Evolutionary conservation across 35 echinoderm and acorn worm genomes (phyloP), one percentile per base, ranked within the genome.

Genomic region (Lytechinus variegatus): DNA sequence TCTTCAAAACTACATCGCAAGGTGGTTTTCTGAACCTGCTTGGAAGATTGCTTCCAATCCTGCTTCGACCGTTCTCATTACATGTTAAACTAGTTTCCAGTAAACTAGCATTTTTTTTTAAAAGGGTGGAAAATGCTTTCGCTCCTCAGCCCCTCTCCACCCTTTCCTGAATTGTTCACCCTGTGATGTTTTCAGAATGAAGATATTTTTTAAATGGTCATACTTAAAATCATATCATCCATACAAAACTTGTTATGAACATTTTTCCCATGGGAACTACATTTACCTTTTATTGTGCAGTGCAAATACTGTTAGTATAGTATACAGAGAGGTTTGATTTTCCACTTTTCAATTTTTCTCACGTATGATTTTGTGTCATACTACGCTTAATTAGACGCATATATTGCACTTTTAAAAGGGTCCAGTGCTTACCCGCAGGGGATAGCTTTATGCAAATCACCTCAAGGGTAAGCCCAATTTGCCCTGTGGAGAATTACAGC

Each of bases 331-430:
- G 66, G 66, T 24, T 79, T n/a, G 66, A 79, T 24, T 79, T 44
- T 44, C 33, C 33, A 1, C 33, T 44, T 44, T 44, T 79, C 19
- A 71, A 79, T 6, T 24, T 7, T 79, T 79, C n/a, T 79, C 14
- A 3, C 56, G 7, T 13, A 79, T 79, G 66, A 79, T 16, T 79
- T 24, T 79, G 16, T 79, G 61, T 71, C 66, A 24, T 3, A 24
- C 19, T 79, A 79, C n/a, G 66, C 66, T 79, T 79, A 79, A 79
- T 79, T 79, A 79, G 66, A 79, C 66, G 19, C n/a, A 79, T 79
- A 16, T 16, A 19, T 58, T 24, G 21, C 19, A 24, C 66, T 79
- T 79, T 24, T 24, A 79, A 79, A 79, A 79, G 19, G 4, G 21
- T 1, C 66, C 66, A 5, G 6, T 79, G 66, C 66, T 79, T 21